Percentiles rank a stretch among this genome's conserved stretches.
Conservation (phyloP, 2,888 invertebrate genomes). For the Perizoma affinitatum region DNA sequence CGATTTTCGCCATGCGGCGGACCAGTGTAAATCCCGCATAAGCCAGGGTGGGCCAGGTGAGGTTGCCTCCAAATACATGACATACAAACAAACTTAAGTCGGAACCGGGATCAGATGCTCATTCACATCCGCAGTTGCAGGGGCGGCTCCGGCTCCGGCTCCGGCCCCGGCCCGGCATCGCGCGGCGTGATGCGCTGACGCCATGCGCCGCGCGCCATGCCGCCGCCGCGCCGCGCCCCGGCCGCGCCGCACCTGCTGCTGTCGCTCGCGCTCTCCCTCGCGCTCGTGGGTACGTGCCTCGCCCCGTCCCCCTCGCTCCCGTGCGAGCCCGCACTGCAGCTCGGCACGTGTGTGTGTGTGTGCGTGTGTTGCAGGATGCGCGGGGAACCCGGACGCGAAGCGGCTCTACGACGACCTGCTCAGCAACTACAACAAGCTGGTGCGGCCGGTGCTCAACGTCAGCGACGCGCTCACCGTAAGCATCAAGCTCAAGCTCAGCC, state of each 20-base stretch:
- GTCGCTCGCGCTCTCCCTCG: slow-evolving; percentile 60
- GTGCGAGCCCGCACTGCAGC: too few species aligned
- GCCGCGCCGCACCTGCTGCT: slow-evolving; percentile 65
- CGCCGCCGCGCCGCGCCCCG: slow-evolving; percentile 66
- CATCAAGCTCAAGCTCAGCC: slow-evolving; percentile 97
- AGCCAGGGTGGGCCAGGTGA: too few species aligned
- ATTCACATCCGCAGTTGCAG: too few species aligned
- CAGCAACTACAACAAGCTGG: slow-evolving; percentile 98
- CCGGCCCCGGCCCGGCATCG: slow-evolving; percentile 38
- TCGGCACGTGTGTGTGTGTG: not conserved
- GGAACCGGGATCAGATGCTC: too few species aligned
- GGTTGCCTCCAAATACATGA: too few species aligned
- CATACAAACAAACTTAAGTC: too few species aligned
- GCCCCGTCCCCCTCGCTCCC: not conserved
- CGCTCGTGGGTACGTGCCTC: slow-evolving; percentile 46
- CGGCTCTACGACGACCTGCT: slow-evolving; percentile 97
- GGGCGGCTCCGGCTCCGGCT: not conserved
- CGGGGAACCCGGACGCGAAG: slow-evolving; percentile 97
- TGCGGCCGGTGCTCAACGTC: slow-evolving; percentile 97
- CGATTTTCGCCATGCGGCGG: too few species aligned
- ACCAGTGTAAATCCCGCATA: too few species aligned
- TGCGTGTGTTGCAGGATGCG: slow-evolving; percentile 86
- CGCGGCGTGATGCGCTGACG: slow-evolving; percentile 69
- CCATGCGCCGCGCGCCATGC: slow-evolving; percentile 72
- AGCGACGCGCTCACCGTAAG: slow-evolving; percentile 97